Percentiles rank a stretch among this genome's conserved stretches.
Conservation (phyloP, 1,140 invertebrate species). For the Drosophila paulistorum region DNA sequence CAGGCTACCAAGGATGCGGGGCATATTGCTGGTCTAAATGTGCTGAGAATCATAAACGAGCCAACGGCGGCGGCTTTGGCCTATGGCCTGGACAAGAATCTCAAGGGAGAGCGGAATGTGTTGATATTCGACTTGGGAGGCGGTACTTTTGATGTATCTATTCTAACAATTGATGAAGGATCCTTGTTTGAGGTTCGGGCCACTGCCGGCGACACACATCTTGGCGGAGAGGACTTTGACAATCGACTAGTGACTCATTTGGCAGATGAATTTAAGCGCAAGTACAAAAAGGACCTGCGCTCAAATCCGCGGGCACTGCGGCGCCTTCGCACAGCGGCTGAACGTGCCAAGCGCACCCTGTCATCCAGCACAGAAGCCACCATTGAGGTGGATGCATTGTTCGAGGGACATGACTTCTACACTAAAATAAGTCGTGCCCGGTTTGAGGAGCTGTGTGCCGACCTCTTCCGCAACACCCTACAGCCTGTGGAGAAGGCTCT, state of each 20-base stretch:
- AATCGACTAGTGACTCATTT: slow-evolving; percentile 92
- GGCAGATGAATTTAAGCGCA: slow-evolving; percentile 91
- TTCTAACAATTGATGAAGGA: slow-evolving; percentile 93
- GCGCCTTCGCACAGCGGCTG: slow-evolving; percentile 89
- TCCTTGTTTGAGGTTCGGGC: slow-evolving; percentile 90
- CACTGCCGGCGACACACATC: slow-evolving; percentile 90
- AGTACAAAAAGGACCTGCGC: slow-evolving; percentile 91
- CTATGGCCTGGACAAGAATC: slow-evolving; percentile 90
- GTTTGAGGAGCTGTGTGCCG: slow-evolving; percentile 94
- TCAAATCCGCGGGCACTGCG: slow-evolving; percentile 90
- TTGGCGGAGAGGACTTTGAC: slow-evolving; percentile 91
- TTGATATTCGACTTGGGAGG: slow-evolving; percentile 90
- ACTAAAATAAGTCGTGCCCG: slow-evolving; percentile 92
- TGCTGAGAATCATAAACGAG: slow-evolving; percentile 90
- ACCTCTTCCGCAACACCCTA: slow-evolving; percentile 89
- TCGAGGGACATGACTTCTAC: slow-evolving; percentile 92
- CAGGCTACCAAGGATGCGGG: slow-evolving; percentile 88
- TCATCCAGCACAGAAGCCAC: slow-evolving; percentile 88
- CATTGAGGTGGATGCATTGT: slow-evolving; percentile 89
- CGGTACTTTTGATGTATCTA: slow-evolving; percentile 93
- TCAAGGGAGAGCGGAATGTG: slow-evolving; percentile 89
- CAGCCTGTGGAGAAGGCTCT: slow-evolving; percentile 89
- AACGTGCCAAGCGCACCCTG: slow-evolving; percentile 88
- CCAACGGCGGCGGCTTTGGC: slow-evolving; percentile 89
- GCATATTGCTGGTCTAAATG: slow-evolving; percentile 87